Evolutionary conservation across 2,113 vertebrate species (phyloP).

Genomic region (Cochlearius cochlearius): DNA sequence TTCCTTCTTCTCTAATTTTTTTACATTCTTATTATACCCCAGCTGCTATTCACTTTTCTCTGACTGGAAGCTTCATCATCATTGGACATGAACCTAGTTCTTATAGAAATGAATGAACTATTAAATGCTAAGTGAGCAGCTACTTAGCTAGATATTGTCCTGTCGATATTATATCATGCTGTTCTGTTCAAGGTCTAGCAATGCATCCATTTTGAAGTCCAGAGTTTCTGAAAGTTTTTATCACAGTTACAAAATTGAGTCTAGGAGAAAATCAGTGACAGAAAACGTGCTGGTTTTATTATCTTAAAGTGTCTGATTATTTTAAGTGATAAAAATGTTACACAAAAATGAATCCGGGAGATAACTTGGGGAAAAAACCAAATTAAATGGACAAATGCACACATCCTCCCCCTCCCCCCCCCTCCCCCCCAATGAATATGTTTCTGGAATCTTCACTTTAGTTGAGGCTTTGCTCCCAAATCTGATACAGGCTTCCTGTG

Average conservation of each 20-base stretch:
- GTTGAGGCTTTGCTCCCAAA: not conserved
- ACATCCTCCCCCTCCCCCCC: no score
- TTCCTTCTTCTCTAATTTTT: constrained; percentile 20
- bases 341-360: not conserved
- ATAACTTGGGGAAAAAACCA: not conserved
- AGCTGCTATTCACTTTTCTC: not conserved
- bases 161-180: not conserved
- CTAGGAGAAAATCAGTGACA: not conserved
- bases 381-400: not conserved
- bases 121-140: not conserved
- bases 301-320: not conserved
- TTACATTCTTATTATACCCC: not conserved
- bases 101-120: not conserved
- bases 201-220: not conserved
- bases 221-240: not conserved
- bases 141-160: not conserved
- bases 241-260: not conserved
- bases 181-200: not conserved
- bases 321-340: not conserved
- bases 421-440: not conserved
- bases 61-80: not conserved
- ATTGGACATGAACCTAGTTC: not conserved
- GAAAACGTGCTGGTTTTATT: not conserved
- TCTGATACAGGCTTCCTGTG: not conserved
- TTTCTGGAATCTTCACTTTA: not conserved